phyloP scores from a whole-genome alignment of 2,888 invertebrate species.

The Acleris emargana region DNA sequence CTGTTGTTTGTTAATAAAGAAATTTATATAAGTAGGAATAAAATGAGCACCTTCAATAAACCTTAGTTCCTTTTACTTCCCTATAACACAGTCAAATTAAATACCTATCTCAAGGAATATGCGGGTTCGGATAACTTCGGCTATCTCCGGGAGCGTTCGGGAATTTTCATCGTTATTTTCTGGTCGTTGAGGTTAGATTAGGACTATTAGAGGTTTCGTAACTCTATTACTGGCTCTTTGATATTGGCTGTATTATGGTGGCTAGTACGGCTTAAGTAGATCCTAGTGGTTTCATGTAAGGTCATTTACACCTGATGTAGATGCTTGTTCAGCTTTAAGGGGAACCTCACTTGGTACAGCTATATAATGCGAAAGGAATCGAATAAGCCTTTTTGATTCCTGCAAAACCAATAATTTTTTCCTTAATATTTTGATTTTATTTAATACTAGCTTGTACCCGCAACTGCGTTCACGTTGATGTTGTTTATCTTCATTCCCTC shows the following conservation, averaged over 20 bases:
- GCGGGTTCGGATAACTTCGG: slow-evolving; percentile 8
- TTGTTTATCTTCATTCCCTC: too few relatives aligned
- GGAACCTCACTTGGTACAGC: too few relatives aligned
- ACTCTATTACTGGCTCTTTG: slow-evolving; percentile 53
- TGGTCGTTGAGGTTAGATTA: slow-evolving; percentile 61
- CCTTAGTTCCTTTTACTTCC: slow-evolving; percentile 31
- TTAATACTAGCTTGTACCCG: too few relatives aligned
- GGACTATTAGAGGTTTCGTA: slow-evolving; percentile 57
- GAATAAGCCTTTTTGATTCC: too few relatives aligned
- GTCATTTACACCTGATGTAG: slow-evolving; percentile 27
- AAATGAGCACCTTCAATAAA: slow-evolving; percentile 15
- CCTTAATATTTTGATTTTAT: too few relatives aligned
- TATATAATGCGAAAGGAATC: too few relatives aligned
- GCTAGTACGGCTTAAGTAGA: slow-evolving; percentile 28
- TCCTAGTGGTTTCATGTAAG: slow-evolving; percentile 28
- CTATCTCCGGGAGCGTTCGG: slow-evolving; percentile 20
- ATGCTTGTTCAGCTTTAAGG: not conserved
- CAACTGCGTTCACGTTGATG: too few relatives aligned
- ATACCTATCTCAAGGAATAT: slow-evolving; percentile 40
- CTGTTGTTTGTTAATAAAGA: too few relatives aligned
- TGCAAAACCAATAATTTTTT: too few relatives aligned
- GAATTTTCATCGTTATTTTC: slow-evolving; percentile 49
- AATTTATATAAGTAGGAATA: not conserved
- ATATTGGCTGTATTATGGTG: slow-evolving; percentile 38
- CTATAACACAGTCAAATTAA: slow-evolving; percentile 54